Evolutionary conservation across 2,113 vertebrate species (phyloP), one percentile per base, ranked within the genome.

Genomic region (Tursiops truncatus): DNA sequence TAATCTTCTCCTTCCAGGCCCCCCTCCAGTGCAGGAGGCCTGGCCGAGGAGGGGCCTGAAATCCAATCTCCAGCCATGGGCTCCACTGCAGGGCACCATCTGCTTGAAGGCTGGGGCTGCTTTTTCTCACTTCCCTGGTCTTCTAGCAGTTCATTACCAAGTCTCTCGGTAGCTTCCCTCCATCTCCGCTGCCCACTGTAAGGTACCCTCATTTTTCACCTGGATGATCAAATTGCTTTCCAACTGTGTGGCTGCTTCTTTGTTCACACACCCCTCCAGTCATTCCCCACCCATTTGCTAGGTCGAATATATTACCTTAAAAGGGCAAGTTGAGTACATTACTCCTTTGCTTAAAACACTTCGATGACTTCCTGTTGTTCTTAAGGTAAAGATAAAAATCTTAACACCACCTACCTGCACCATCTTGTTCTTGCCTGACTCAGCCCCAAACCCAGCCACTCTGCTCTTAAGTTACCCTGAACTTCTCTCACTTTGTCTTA

Each of bases 351-450:
- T 87, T 56, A 70, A 94, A 86, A 62, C 11, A 23, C 26, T 88
- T 23, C 77, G 67, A 87, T 87, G n/a, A 82, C 53, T 82, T 95
- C 87, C 74, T 82, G 62, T 88, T 47, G 53, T 53, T 96, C 63
- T 71, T 47, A 82, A 0, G 8, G 63, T 86, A 83, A 96, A 94
- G 76, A 91, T 88, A 8, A 70, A 84, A 79, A 20, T 79, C 79
- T 89, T 68, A 85, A 36, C 8, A 76, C 38, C 31, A 60, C 21
- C 50, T 80, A 65, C 71, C 63, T 58, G 15, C 25, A 7, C 31
- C 68, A 23, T 76, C 74, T 76, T 68, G 41, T 36, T 86, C n/a
- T 44, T 28, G 20, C 13, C 38, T 53, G 15, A 36, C n/a, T 38
- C 33, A 74, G 65, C 36, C 60, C 31, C 56, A 60, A 17, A 74